Evolutionary conservation across 1,140 invertebrate species (phyloP), one percentile per base, ranked within the genome.

Genomic region (Drosophila pseudoananassae): DNA sequence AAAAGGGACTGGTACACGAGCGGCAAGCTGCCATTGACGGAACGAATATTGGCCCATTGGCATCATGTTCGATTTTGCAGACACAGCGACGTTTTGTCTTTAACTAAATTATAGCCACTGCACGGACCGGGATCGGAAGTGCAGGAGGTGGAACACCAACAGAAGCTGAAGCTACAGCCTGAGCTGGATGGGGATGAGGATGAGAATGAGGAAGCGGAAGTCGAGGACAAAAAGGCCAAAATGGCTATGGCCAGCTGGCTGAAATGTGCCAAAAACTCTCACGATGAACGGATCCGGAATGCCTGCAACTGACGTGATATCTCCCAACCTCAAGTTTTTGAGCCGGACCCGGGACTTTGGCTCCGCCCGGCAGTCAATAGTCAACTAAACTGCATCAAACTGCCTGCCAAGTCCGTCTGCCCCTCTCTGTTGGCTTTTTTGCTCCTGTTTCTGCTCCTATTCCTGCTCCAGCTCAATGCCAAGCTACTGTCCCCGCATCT

Each of bases 41-140:
- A 74, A 66, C 49, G 75, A 78, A 72, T 72, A 85, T 85, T 85
- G 81, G 82, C 77, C 78, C 65, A 85, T 74, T 80, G 82, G 81
- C 78, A 84, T 82, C 76, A 76, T 88, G 84, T 89, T 84, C 83
- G 65, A 77, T 79, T 89, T 80, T 89, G 78, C 83, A 88, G 83
- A 72, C 83, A 88, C 70, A 63, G 71, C 66, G 78, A 79, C 78
- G 84, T 88, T 88, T 75, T 77, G 84, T 77, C 84, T 83, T 80
- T 88, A 88, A 88, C 84, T 74, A 89, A 88, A 89, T 88, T 88
- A 88, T 89, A 83, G 82, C 74, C 64, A 82, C 60, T 61, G 56
- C 47, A 78, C 70, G 74, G 58, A 58, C 76, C 65, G 31, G 55
- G 53, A 57, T 53, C 38, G 59, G 59, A 68, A 45, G 38, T 29